phyloP scores from a whole-genome alignment of 1,140 invertebrate species.

The Sycobia sp. region DNA sequence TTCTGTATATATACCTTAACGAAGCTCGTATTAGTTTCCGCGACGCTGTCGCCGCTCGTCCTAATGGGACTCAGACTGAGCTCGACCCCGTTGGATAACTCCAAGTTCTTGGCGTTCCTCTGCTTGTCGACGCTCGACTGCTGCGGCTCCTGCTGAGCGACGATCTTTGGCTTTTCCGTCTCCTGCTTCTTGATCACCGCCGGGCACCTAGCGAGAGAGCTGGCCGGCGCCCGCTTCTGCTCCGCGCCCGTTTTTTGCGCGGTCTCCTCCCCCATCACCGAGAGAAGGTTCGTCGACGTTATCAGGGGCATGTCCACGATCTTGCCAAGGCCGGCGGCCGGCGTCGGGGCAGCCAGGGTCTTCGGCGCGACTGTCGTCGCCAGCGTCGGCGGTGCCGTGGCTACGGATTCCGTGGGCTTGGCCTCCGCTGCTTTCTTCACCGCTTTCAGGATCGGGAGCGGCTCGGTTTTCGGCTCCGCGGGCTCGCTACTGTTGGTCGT shows the following conservation, averaged over 20 bases:
- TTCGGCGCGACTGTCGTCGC: constrained; percentile 6
- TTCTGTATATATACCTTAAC: too few species aligned
- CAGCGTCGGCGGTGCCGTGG: constrained; percentile 33
- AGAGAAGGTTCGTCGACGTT: constrained; percentile 44
- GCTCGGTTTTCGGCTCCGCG: constrained; percentile 41
- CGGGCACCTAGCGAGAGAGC: constrained; percentile 42
- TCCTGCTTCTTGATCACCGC: constrained; percentile 53
- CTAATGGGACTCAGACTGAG: constrained; percentile 12
- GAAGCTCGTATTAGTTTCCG: too few species aligned
- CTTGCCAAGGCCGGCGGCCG: constrained; percentile 43
- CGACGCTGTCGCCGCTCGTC: not conserved
- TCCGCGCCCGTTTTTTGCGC: not conserved
- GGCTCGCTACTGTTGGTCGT: not conserved
- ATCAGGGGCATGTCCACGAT: constrained; percentile 60
- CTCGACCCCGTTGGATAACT: constrained; percentile 24
- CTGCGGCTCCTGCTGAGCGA: not conserved
- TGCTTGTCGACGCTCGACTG: constrained; percentile 38
- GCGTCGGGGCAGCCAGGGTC: not conserved
- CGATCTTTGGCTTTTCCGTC: constrained; percentile 49
- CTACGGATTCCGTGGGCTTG: constrained; percentile 24
- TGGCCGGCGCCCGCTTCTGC: not conserved
- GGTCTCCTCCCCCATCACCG: constrained; percentile 33
- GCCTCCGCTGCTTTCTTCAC: constrained; percentile 28
- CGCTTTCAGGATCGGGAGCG: constrained; percentile 25
- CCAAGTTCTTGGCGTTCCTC: constrained; percentile 18